A percentile compares a stretch with the other conserved stretches of the same genome.
Evolutionary conservation across 1,140 invertebrate species (phyloP).

Genomic region (Delia radicum): DNA sequence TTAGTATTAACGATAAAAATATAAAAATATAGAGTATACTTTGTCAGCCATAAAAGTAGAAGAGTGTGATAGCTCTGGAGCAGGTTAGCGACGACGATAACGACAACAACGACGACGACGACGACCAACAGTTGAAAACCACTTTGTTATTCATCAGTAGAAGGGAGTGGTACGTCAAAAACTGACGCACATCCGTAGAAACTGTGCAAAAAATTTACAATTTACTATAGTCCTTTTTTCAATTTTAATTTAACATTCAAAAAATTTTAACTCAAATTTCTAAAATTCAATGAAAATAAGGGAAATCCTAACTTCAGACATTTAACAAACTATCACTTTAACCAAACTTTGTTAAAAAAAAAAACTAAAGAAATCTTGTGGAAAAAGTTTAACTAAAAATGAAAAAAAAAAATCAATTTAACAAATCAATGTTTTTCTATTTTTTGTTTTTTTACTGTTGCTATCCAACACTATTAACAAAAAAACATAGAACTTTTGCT

Average conservation of each 20-base stretch:
- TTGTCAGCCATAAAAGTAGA: too few species aligned
- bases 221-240: conserved; percentile 20
- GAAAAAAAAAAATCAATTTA: neutral
- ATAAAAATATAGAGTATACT: neutral
- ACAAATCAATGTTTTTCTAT: neutral
- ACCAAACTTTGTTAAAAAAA: neutral
- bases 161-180: conserved; percentile 58
- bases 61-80: neutral
- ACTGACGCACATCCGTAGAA: conserved; percentile 56
- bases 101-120: neutral
- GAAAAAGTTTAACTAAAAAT: neutral
- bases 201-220: conserved; percentile 35
- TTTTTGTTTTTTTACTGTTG: neutral
- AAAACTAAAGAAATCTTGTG: neutral
- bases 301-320: neutral
- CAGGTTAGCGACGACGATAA: conserved; percentile 12
- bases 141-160: conserved; percentile 37
- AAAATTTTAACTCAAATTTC: neutral
- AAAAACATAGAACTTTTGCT: neutral
- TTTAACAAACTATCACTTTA: neutral
- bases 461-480: neutral
- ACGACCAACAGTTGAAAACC: conserved; percentile 23
- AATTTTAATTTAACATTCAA: neutral
- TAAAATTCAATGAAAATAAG: neutral
- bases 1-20: neutral